Percentiles rank a stretch among this genome's conserved stretches.
These are phyloP conservation scores for Willowsia nigromaculata DNA, from an alignment of 2,888 invertebrate species.

Conservation along the genomic window DNA sequence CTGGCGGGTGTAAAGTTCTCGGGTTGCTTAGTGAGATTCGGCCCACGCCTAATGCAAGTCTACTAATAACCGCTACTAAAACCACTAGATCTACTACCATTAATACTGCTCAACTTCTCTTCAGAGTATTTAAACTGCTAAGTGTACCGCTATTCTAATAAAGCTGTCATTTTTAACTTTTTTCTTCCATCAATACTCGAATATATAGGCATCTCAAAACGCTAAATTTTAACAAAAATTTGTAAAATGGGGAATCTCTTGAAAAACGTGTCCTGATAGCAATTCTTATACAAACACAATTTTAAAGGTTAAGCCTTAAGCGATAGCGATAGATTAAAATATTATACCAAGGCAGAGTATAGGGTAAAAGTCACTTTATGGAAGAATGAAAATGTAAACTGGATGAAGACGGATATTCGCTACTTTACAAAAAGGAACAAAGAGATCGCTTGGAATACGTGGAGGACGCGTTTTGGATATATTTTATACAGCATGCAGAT, in stretches of 20 bases:
- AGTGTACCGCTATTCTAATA: conserved; percentile 7
- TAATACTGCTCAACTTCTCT: conserved; percentile 52
- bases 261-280: no score
- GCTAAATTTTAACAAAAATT: background rate
- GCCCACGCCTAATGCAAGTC: conserved; percentile 79
- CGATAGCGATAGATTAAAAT: no score
- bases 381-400: background rate
- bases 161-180: conserved; percentile 49
- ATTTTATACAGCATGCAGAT: no score
- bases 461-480: no score
- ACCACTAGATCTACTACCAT: conserved; percentile 42
- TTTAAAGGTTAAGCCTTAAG: no score
- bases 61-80: conserved; percentile 70
- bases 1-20: conserved; percentile 75
- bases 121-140: background rate
- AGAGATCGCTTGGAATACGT: no score
- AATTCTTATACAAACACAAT: background rate
- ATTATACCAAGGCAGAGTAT: no score
- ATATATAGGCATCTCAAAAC: background rate
- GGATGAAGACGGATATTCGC: background rate
- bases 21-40: conserved; percentile 79
- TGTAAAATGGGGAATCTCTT: background rate
- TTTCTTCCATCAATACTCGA: conserved; percentile 11
- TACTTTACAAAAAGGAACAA: no score
- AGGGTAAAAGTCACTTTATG: background rate